Evolutionary conservation across 2,888 invertebrate genomes (phyloP), one percentile per base, ranked within the genome.

Genomic region (Tetragnatha montana): DNA sequence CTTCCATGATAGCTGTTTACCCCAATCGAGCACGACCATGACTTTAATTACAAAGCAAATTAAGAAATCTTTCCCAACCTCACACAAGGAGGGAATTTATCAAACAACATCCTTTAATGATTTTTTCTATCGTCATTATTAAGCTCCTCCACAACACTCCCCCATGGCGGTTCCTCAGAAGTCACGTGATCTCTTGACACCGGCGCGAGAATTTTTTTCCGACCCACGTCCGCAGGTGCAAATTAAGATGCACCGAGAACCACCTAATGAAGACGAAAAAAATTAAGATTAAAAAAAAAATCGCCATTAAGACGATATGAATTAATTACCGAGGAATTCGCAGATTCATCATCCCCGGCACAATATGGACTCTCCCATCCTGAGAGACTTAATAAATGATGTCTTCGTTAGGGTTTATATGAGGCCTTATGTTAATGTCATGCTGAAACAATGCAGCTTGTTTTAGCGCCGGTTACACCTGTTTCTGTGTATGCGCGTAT

Each of bases 221-320:
- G 81, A 50, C 84, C 88, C 88, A 89, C 84, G 83, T 84, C 79
- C 68, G 75, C 83, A 80, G 84, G 84, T 81, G 88, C 73, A 80
- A 89, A 89, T 89, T 89, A 89, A 89, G 88, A 89, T 89, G 81
- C 88, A 89, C 79, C 60, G 81, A 89, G 84, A 75, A 69, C 17
- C 75, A 60, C 76, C 80, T 89, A 89, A 89, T 89, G 88, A 89
- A 89, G 88, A 89, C 75, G 70, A 70, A 68, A 80, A 35, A n/a
- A 51, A 51, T 68, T 81, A 71, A 17, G 14, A 51, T 35, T 22
- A 69, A 81, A 81, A 82, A 79, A 71, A 83, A 60, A n/a, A 60
- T 8, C 60, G 60, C 17, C 81, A 78, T 73, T 21, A 17, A 21
- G 35, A 19, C 75, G 69, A 87, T 69, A 88, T 74, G 83, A 88